phyloP scores from a whole-genome alignment of 92 coral and sea anemone species.

The Galaxea fascicularis region DNA sequence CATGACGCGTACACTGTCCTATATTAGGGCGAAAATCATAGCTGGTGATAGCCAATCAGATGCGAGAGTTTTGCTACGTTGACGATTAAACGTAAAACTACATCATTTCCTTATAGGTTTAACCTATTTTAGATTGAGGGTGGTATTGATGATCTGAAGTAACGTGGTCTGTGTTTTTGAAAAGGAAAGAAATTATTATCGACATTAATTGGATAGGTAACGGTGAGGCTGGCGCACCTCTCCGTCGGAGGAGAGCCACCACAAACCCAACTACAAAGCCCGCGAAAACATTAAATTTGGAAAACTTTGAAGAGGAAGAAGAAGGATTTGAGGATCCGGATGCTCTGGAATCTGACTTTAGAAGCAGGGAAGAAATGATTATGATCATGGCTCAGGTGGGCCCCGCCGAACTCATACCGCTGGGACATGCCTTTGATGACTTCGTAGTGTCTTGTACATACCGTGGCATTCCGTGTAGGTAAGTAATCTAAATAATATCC shows the following conservation, averaged over 20 bases:
- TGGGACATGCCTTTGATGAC: conserved; percentile 62
- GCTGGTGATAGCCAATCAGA: no score
- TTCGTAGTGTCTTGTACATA: conserved; percentile 56
- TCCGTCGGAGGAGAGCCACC: conserved; percentile 26
- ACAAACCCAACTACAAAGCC: background rate
- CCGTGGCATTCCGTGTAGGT: conserved; percentile 57
- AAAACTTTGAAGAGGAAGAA: conserved; percentile 39
- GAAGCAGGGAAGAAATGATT: conserved; percentile 14
- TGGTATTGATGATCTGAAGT: background rate
- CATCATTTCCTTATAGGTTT: no score
- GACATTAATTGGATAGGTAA: no score
- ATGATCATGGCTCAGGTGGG: conserved; percentile 38
- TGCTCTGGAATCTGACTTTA: conserved; percentile 31
- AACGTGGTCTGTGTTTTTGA: background rate
- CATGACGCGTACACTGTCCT: no score
- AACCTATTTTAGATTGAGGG: no score
- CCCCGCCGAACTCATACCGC: conserved; percentile 8
- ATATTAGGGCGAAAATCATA: no score
- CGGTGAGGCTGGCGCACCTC: background rate
- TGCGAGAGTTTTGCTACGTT: no score
- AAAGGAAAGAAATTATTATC: no score
- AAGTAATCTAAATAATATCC: background rate
- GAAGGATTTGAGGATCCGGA: conserved; percentile 55
- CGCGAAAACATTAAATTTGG: background rate
- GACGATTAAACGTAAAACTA: no score